Conservation (phyloP, 2,113 vertebrate genomes). For the Pluvianellus socialis region DNA sequence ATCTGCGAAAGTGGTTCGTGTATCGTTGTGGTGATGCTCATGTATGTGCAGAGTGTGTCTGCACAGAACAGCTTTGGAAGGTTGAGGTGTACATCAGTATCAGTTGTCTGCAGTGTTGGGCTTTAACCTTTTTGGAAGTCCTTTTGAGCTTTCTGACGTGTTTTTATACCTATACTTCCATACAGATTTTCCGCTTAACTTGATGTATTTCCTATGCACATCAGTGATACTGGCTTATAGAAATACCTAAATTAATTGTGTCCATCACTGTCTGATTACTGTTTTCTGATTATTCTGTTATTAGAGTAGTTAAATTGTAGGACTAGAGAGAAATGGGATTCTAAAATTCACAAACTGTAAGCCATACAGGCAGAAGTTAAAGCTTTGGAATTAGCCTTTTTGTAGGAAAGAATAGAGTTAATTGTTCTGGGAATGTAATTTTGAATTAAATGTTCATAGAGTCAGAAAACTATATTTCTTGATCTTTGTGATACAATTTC, state of each 20-base stretch:
- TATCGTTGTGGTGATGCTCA: background rate
- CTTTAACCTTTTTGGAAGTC: background rate
- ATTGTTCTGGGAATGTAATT: background rate
- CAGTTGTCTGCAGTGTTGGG: background rate
- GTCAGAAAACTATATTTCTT: background rate
- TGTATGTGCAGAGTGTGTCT: fast-evolving
- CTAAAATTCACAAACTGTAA: background rate
- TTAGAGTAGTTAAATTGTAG: background rate
- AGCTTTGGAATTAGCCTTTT: background rate
- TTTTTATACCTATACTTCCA: background rate
- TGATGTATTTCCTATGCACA: background rate
- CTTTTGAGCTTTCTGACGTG: background rate
- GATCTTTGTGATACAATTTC: background rate
- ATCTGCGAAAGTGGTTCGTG: background rate
- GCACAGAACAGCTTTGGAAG: background rate
- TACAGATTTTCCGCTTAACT: background rate
- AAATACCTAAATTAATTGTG: background rate
- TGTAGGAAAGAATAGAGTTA: background rate
- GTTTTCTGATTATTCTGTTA: background rate
- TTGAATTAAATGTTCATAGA: background rate
- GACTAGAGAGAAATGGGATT: background rate
- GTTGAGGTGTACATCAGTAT: background rate
- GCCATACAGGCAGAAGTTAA: background rate
- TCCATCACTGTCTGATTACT: background rate
- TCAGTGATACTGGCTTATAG: background rate